These are phyloP conservation scores for Lutjanus erythropterus DNA, from an alignment of 2,113 vertebrate genomes.

Conservation along the genomic window DNA sequence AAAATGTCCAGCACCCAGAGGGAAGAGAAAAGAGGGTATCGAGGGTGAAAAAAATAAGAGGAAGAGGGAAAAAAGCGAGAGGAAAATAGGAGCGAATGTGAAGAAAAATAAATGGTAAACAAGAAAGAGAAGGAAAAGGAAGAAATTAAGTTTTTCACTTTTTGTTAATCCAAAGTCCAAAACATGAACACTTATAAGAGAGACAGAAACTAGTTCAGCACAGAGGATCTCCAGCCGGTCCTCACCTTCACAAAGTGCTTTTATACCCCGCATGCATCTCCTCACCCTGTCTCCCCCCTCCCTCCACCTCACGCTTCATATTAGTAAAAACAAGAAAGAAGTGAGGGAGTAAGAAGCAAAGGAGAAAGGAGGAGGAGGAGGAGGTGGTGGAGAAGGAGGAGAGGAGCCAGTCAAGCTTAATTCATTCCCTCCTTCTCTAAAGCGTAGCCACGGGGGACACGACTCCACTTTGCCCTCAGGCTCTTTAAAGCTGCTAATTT, in stretches of 20 bases:
- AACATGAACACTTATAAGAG: not conserved
- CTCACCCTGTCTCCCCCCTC: not conserved
- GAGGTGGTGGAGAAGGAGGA: constrained; percentile 50
- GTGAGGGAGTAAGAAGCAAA: constrained; percentile 31
- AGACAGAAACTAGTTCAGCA: not conserved
- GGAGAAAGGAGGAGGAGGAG: constrained; percentile 38
- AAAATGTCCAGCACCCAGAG: constrained; percentile 9
- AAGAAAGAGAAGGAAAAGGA: not conserved
- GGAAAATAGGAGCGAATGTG: not conserved
- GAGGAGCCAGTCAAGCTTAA: constrained; percentile 84
- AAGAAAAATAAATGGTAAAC: not conserved
- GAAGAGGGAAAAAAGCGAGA: not conserved
- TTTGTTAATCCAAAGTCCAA: constrained; percentile 4
- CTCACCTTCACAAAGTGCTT: constrained; percentile 52
- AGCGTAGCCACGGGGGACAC: constrained; percentile 89
- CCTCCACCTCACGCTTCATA: constrained; percentile 45
- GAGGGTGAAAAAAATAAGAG: not conserved
- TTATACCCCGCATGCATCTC: constrained; percentile 67
- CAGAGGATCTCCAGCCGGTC: constrained; percentile 7
- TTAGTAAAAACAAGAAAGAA: constrained; percentile 55
- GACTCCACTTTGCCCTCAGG: constrained; percentile 87
- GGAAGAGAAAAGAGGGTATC: constrained; percentile 4
- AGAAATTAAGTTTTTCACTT: not conserved
- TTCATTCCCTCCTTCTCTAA: constrained; percentile 79
- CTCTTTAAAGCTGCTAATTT: constrained; percentile 87